Percentiles rank a stretch among this genome's conserved stretches.
phyloP scores from a whole-genome alignment of 2,797 vertebrate genomes.

The Periparus ater region DNA sequence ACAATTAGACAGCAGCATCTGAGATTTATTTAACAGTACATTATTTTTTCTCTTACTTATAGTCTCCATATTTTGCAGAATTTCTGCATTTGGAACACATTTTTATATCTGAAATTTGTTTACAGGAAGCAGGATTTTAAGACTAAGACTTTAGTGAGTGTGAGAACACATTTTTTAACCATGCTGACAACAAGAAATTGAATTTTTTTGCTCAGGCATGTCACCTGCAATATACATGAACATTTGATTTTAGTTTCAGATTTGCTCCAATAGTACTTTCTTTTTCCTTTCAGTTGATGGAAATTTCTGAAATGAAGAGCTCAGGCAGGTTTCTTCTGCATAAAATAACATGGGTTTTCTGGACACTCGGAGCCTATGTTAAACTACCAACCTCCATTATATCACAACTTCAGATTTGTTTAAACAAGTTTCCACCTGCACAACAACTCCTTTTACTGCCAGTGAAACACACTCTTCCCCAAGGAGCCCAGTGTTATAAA shows the following conservation, averaged over 20 bases:
- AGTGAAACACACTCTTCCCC: conserved; percentile 47
- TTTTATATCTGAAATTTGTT: neutral
- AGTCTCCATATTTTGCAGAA: neutral
- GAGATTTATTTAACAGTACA: neutral
- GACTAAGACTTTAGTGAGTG: neutral
- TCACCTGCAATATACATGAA: neutral
- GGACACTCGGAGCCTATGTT: neutral
- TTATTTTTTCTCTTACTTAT: neutral
- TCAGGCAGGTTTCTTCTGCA: neutral
- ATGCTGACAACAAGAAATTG: neutral
- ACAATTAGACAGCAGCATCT: neutral
- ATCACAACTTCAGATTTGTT: conserved; percentile 53
- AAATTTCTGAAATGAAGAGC: conserved; percentile 7
- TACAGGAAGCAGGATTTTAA: neutral
- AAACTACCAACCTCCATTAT: conserved; percentile 30
- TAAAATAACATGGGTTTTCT: conserved; percentile 9
- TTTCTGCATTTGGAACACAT: neutral
- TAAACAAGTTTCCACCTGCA: conserved; percentile 72
- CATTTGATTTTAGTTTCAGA: neutral
- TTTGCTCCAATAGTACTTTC: neutral
- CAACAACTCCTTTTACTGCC: conserved; percentile 47
- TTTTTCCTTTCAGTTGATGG: neutral
- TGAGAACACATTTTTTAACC: neutral
- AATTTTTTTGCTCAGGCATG: neutral
- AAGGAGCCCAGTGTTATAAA: conserved; percentile 40